Base-by-base conservation (phyloP, 2,113 vertebrate genomes). In the Jaculus jaculus region DNA sequence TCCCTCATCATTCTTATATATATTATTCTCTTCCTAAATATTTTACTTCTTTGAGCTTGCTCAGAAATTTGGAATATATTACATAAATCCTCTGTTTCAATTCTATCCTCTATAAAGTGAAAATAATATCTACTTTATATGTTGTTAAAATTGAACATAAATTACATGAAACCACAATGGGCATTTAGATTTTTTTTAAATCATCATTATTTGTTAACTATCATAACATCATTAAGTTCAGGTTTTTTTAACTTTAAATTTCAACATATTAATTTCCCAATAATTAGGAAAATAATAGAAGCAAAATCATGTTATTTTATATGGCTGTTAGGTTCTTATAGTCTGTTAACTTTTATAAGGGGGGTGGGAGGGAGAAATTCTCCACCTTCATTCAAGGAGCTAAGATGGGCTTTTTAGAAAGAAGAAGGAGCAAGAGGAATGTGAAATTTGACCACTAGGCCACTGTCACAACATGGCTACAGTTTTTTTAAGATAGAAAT, bases 241-340 rank as follows among this genome's bases (percentile, higher is more conserved):
- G 15, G 20, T 65, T 68, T 61, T 80, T 87, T 84, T 69, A 37
- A 61, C 65, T 78, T 72, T 86, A 92, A 90, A 94, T 68, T 47
- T 21, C 21, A 21, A 73, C 63, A 47, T 42, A 5, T 71, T 86
- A 39, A 91, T 82, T 82, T 87, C 17, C 39, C 17, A 60, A 17
- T 11, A 80, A 69, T n/a, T 60, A 73, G 66, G 69, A 75, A 94
- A 77, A 77, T 81, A 88, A 58, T 17, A 42, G 42, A 77, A 69
- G 18, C 21, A 79, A 28, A 74, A 51, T 73, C 58, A 34, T 61
- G 61, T 63, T 66, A 69, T 8, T 88, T 4, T 5, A 10, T 71
- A 26, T 78, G 23, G 75, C 34, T 66, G 42, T 26, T 84, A 68
- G 79, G 91, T 47, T 63, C 11, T 90, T n/a, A 32, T 16, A 81